Conservation (phyloP, 92 coral and sea anemone species). For the Porites divaricata region DNA sequence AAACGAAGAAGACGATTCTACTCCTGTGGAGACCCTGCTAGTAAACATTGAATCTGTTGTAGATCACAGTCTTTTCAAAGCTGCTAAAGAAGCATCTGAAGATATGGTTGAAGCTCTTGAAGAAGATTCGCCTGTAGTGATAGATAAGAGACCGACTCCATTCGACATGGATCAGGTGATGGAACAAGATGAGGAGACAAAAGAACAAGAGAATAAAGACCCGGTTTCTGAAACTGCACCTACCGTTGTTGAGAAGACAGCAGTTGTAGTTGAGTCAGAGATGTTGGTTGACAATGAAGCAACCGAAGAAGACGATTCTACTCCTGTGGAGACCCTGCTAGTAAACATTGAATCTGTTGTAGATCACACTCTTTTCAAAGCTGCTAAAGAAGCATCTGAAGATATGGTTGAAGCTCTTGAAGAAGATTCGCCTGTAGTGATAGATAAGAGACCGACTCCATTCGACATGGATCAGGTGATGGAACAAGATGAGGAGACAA, state of each 20-base stretch:
- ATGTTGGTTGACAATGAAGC: not conserved
- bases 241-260: not conserved
- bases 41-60: slow-evolving; percentile 12
- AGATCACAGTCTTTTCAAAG: not conserved
- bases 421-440: slow-evolving; percentile 3
- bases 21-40: slow-evolving; percentile 13
- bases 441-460: not conserved
- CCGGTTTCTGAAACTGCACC: not conserved
- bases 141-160: slow-evolving; percentile 15
- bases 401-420: not conserved
- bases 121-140: not conserved
- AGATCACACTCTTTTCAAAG: too few species aligned
- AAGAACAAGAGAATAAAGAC: too few species aligned
- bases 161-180: too few species aligned
- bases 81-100: not conserved
- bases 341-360: too few species aligned
- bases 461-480: not conserved
- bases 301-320: not conserved
- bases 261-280: not conserved
- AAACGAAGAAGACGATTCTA: not conserved
- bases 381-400: too few species aligned
- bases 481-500: not conserved
- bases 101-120: not conserved
- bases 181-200: too few species aligned
- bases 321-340: not conserved